Percentiles rank a stretch among this genome's conserved stretches.
Conservation (phyloP, 2,888 invertebrate species). For the Mimas tiliae region DNA sequence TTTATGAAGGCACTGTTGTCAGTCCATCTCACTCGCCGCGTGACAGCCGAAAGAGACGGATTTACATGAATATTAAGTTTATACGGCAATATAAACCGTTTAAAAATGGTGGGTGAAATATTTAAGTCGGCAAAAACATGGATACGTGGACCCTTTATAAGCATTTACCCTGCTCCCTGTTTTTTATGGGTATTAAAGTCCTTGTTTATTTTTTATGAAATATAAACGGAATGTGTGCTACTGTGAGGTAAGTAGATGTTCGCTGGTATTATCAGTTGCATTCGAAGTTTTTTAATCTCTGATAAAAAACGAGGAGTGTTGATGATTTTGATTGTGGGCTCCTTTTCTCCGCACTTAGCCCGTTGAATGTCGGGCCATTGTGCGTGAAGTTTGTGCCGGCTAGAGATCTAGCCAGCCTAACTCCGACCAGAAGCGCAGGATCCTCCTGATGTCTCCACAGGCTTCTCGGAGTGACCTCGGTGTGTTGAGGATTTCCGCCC, state of each 20-base stretch:
- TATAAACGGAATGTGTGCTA: not conserved
- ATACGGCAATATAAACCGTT: slow-evolving; percentile 39
- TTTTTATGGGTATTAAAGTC: not conserved
- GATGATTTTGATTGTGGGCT: too few relatives aligned
- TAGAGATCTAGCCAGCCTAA: too few relatives aligned
- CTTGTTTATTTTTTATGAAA: slow-evolving; percentile 11
- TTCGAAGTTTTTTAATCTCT: not conserved
- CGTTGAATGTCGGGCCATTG: too few relatives aligned
- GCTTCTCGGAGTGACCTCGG: too few relatives aligned
- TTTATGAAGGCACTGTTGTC: slow-evolving; percentile 42
- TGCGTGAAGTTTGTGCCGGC: too few relatives aligned
- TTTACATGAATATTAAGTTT: slow-evolving; percentile 47
- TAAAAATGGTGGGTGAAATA: slow-evolving; percentile 27
- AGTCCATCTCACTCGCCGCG: slow-evolving; percentile 39
- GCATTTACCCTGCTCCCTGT: not conserved
- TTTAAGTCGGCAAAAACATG: slow-evolving; percentile 31
- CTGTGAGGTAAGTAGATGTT: not conserved
- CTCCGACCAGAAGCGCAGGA: too few relatives aligned
- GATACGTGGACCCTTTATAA: slow-evolving; percentile 1
- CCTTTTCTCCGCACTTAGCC: too few relatives aligned
- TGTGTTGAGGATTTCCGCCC: too few relatives aligned
- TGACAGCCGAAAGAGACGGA: slow-evolving; percentile 46
- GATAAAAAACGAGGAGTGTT: too few relatives aligned
- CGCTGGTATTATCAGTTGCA: not conserved
- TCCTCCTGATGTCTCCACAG: too few relatives aligned